Evolutionary conservation across 2,797 vertebrate species (phyloP), one percentile per base, ranked within the genome.

Genomic region (Molossus molossus): DNA sequence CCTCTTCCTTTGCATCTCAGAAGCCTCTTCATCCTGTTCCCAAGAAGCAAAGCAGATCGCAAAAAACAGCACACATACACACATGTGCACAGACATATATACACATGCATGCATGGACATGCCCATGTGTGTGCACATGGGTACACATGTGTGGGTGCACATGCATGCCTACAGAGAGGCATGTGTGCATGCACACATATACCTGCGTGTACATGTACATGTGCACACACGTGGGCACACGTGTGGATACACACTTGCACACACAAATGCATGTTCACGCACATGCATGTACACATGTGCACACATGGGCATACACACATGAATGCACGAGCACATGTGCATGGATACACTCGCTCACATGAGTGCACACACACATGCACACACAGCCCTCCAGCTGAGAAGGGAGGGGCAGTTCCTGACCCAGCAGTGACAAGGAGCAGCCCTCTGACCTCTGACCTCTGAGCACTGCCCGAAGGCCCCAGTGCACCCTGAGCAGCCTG

Each of bases 151-250:
- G 33, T 33, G 33, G 33, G 33, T 3, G 33, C 33, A 33, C 33
- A 33, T 33, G 33, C 33, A 33, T 33, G 33, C 33, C 33, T 33
- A 33, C 33, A 33, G 33, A 33, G 33, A 33, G 33, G 33, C 17
- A 53, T 13, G 27, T 27, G 23, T 45, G 50, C 45, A 13, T 10
- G 50, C 45, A 48, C 45, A 17, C 13, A 20, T 53, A 48, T 1
- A n/a, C 13, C 8, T 3, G n/a, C 40, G 40, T 14, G 50, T 20
- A 58, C 27, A 27, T 1, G 6, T 0, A 75, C 12, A 14, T 6
- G 8, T 6, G 8, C 23, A 65, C 20, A 50, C 17, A 6, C 15
- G 20, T 27, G 27, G 27, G 65, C 13, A 17, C 15, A 48, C 27
- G n/a, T 29, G 29, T 21, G 6, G 57, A 18, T 6, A 20, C 53